Base-by-base conservation (phyloP, 92 coral and sea anemone genomes). In the Phymanthus crucifer region DNA sequence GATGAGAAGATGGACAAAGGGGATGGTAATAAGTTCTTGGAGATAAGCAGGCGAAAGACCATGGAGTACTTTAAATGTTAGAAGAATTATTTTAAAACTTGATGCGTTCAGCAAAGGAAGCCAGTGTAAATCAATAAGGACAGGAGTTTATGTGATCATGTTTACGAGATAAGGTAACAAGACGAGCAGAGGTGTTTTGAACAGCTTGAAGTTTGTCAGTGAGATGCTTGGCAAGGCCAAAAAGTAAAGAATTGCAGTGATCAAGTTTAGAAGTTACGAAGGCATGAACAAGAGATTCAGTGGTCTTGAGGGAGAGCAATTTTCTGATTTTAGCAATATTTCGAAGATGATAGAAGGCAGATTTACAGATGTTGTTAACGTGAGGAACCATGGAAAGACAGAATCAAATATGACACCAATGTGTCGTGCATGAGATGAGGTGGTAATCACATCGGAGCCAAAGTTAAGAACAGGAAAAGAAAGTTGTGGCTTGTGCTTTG, bases 371-470 rank as follows among this genome's bases (percentile, higher is more conserved):
- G 14, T 48, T 48, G n/a, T 78, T 68, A 61, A 78, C 40, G 45
- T 66, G 75, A 78, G 65, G n/a, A 16, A 65, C 36, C 83, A 78
- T 37, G 4, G 83, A 58, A 40, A 78, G 34, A 75, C 43, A 10
- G 73, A 34, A 68, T 64, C 83, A 36, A 66, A 38, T n/a, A 37
- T 23, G 11, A 68, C 83, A 35, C 75, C 83, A 43, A 78, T 78
- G 21, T 67, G 66, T 65, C 75, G 12, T 54, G 83, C 74, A 35
- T 50, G 38, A 1, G 13, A 3, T n/a, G 38, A 19, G 17, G 74
- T 57, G 7, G 21, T 54, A 65, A 37, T 67, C 19, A 37, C 19
- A 19, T 78, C 75, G 32, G 23, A 18, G 33, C 75, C 74, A 67
- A 78, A n/a, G 71, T 40, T 29, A 38, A 78, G 46, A 36, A 58